These are phyloP conservation scores for Eristalinus sepulchralis DNA, from an alignment of 2,888 invertebrate species.

Conservation along the genomic window DNA sequence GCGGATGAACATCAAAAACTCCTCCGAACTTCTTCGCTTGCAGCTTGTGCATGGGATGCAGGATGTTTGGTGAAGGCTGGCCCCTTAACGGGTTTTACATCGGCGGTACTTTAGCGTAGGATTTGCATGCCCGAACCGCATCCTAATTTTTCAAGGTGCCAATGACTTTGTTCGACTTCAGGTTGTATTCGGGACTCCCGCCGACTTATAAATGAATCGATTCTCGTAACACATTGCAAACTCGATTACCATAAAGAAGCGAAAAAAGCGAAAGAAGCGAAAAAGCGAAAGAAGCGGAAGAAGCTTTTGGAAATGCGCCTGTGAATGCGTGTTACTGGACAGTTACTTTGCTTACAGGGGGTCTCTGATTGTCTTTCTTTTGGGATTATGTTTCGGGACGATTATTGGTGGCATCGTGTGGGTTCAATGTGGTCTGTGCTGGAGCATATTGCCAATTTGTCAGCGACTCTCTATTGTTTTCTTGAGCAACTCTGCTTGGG, in stretches of 20 bases:
- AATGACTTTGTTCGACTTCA: conserved; percentile 28
- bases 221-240: not conserved
- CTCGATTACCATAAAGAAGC: too few relatives aligned
- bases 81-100: conserved; percentile 48
- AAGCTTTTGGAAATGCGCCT: not conserved
- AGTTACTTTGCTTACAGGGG: not conserved
- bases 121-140: conserved; percentile 51
- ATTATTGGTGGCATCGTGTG: not conserved
- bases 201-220: conserved; percentile 57
- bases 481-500: too few relatives aligned
- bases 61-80: conserved; percentile 61
- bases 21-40: conserved; percentile 7
- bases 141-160: conserved; percentile 60
- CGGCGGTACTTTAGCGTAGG: not conserved
- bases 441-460: too few relatives aligned
- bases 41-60: conserved; percentile 36
- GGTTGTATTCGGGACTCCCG: conserved; percentile 32
- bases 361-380: not conserved
- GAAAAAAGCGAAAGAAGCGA: too few relatives aligned
- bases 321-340: not conserved
- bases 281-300: not conserved
- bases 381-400: not conserved
- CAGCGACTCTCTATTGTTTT: too few relatives aligned
- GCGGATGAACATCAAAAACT: not conserved
- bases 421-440: not conserved